Percentiles rank a stretch among this genome's conserved stretches.
Conservation (phyloP, 2,888 invertebrate species). For the Cylloceria caligata region DNA sequence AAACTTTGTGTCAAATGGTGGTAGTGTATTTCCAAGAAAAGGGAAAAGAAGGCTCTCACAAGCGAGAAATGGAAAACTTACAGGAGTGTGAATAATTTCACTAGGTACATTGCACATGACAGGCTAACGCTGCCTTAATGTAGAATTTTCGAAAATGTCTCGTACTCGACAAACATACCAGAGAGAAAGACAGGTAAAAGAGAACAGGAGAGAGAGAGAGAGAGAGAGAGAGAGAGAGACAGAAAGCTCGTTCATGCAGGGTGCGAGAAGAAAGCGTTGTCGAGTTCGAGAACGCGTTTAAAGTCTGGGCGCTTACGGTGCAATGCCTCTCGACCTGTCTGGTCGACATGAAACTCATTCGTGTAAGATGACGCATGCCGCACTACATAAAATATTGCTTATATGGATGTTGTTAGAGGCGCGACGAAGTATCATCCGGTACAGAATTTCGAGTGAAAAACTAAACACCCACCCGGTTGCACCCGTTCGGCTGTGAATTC, state of each 20-base stretch:
- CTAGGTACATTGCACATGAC: constrained; percentile 33
- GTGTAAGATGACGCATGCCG: constrained; percentile 10
- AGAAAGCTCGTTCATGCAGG: constrained; percentile 5
- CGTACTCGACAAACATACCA: constrained; percentile 20
- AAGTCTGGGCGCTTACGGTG: constrained; percentile 13
- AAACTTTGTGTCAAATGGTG: constrained; percentile 17
- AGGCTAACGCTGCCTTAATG: constrained; percentile 27
- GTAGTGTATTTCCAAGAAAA: background rate
- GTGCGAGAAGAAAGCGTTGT: constrained; percentile 26
- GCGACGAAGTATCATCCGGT: background rate
- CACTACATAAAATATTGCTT: constrained; percentile 6
- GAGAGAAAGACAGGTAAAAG: background rate
- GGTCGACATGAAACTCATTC: constrained; percentile 50
- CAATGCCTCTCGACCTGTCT: constrained; percentile 38
- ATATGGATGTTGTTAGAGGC: background rate
- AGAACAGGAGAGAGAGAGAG: background rate
- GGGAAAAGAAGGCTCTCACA: background rate
- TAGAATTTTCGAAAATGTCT: constrained; percentile 38
- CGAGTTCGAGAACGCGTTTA: constrained; percentile 1
- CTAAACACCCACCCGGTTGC: background rate
- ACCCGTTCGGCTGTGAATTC: background rate
- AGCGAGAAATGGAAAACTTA: constrained; percentile 46
- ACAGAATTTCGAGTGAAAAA: background rate
- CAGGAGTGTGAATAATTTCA: constrained; percentile 61
- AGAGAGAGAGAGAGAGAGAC: constrained; percentile 4